Evolutionary conservation across 2,113 vertebrate genomes (phyloP).

Genomic region (Cepphus grylle): DNA sequence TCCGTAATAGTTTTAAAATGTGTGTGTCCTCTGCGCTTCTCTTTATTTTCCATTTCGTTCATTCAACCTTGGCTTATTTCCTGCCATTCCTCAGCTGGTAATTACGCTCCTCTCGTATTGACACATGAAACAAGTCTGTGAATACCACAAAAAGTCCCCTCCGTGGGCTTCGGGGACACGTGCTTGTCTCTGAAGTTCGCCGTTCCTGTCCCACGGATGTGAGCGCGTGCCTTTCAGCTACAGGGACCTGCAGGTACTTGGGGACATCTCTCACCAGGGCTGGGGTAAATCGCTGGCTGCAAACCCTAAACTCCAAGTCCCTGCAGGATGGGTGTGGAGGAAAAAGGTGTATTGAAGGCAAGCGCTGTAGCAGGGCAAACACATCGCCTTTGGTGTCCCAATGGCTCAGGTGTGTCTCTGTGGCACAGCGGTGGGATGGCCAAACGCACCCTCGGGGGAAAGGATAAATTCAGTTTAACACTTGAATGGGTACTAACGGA

Average conservation of each 20-base stretch:
- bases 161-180: not conserved
- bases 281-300: not conserved
- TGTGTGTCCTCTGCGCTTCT: slow-evolving; percentile 11
- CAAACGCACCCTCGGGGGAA: not conserved
- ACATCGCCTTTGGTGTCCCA: accelerated
- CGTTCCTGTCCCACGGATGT: not conserved
- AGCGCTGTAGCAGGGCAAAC: accelerated
- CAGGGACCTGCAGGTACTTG: accelerated
- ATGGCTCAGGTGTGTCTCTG: not conserved
- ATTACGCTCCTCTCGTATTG: not conserved
- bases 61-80: slow-evolving; percentile 43
- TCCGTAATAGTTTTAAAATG: slow-evolving; percentile 53
- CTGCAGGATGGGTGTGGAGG: not conserved
- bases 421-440: not conserved
- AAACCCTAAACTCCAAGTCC: not conserved
- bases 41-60: slow-evolving; percentile 44
- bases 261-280: not conserved
- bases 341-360: not conserved
- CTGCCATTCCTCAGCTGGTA: slow-evolving; percentile 52
- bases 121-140: slow-evolving; percentile 17
- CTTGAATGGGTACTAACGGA: not conserved
- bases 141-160: slow-evolving; percentile 33
- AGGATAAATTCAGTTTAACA: slow-evolving; percentile 26
- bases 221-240: not conserved
- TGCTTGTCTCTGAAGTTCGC: not conserved